Conservation (phyloP, 2,797 vertebrate species). For the Ptychadena robeensis region DNA sequence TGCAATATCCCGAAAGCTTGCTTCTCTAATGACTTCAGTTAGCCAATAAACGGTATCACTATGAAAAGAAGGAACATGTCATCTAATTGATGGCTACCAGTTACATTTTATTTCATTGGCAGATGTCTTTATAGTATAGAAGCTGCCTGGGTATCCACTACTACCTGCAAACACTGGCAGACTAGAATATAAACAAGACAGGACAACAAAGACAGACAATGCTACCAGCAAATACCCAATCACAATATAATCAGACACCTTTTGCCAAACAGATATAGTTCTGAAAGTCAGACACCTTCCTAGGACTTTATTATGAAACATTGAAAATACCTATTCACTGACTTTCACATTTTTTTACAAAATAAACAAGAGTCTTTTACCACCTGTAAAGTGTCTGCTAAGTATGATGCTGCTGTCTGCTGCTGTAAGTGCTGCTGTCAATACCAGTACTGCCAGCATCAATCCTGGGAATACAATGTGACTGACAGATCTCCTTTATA, state of each 20-base stretch:
- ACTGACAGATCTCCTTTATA: not conserved
- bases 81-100: too few species aligned
- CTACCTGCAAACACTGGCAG: not conserved
- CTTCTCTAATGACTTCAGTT: too few species aligned
- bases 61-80: too few species aligned
- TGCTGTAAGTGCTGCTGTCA: not conserved
- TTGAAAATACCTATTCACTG: not conserved
- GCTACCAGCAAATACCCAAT: not conserved
- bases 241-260: not conserved
- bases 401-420: too few species aligned
- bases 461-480: not conserved
- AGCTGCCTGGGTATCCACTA: not conserved
- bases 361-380: not conserved
- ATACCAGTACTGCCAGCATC: not conserved
- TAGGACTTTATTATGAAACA: too few species aligned
- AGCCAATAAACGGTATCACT: too few species aligned
- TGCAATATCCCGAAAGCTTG: too few species aligned
- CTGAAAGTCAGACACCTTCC: not conserved
- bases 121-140: not conserved
- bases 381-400: not conserved
- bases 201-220: not conserved
- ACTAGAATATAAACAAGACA: not conserved
- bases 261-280: not conserved
- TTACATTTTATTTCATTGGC: not conserved
- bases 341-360: not conserved